Percentiles rank a stretch among this genome's conserved stretches.
phyloP scores from a whole-genome alignment of 2,113 vertebrate genomes.

The Siniperca chuatsi region DNA sequence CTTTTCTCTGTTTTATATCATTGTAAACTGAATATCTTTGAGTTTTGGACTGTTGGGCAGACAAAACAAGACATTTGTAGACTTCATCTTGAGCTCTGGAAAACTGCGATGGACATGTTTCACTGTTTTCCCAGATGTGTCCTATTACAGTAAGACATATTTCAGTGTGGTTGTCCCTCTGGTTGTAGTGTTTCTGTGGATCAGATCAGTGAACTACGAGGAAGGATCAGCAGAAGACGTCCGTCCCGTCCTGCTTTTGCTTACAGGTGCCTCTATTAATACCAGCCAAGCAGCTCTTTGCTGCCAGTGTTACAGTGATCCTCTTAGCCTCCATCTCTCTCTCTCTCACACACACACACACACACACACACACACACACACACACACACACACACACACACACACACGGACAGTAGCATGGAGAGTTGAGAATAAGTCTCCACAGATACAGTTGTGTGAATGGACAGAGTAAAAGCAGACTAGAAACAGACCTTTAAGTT shows the following conservation, averaged over 20 bases:
- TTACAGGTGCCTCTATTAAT: constrained; percentile 73
- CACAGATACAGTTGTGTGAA: not conserved
- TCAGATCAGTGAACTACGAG: constrained; percentile 21
- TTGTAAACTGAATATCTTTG: not conserved
- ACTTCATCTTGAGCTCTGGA: not conserved
- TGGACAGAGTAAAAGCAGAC: constrained; percentile 1
- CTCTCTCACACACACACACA: not conserved
- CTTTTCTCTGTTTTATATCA: not conserved
- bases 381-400: constrained; percentile 8
- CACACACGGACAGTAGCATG: constrained; percentile 5
- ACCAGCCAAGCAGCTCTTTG: constrained; percentile 71
- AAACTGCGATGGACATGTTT: not conserved
- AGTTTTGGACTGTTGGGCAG: not conserved
- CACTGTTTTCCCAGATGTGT: not conserved
- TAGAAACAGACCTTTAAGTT: constrained; percentile 8
- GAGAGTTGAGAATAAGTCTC: not conserved
- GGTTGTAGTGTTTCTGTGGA: not conserved
- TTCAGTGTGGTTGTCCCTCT: not conserved
- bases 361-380: constrained; percentile 20
- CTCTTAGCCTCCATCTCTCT: constrained; percentile 62
- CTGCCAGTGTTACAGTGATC: constrained; percentile 62
- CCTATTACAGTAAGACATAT: too few species aligned
- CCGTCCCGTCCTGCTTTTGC: constrained; percentile 34
- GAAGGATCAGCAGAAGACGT: constrained; percentile 50
- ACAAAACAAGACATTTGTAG: not conserved